phyloP scores from a whole-genome alignment of 2,888 invertebrate genomes.

The Agonopterix alstromeriana region DNA sequence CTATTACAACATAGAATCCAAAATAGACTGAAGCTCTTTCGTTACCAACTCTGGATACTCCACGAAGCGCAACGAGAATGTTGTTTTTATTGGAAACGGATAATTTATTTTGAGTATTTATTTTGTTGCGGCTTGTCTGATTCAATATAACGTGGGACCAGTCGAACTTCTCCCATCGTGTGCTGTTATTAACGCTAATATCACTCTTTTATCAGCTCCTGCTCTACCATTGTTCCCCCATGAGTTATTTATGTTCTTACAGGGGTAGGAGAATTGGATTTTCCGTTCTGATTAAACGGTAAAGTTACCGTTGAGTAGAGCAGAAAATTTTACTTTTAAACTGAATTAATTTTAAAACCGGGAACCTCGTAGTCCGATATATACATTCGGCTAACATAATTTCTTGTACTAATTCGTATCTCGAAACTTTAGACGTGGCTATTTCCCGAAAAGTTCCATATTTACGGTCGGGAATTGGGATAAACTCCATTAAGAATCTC shows the following conservation, averaged over 20 bases:
- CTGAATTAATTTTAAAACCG: constrained; percentile 24
- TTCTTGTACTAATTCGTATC: constrained; percentile 7
- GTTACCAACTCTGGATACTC: constrained; percentile 28
- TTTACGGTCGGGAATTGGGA: constrained; percentile 29
- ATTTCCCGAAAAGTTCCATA: constrained; percentile 20
- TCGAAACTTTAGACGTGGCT: constrained; percentile 4
- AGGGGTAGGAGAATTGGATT: constrained; percentile 7
- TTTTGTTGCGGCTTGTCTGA: constrained; percentile 52
- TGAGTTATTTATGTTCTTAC: constrained; percentile 2
- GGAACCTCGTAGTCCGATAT: constrained; percentile 7
- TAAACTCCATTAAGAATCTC: constrained; percentile 44
- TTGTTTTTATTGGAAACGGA: constrained; percentile 71
- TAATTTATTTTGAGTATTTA: constrained; percentile 73
- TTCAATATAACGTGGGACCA: constrained; percentile 61
- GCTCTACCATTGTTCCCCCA: constrained; percentile 2
- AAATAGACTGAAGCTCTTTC: constrained; percentile 12
- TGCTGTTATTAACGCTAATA: constrained; percentile 25
- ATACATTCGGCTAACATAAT: constrained; percentile 7
- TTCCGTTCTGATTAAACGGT: constrained; percentile 16
- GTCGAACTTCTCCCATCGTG: constrained; percentile 24
- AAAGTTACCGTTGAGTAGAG: constrained; percentile 10
- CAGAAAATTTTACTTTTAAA: constrained; percentile 12
- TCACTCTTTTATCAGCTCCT: constrained; percentile 2
- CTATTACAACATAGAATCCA: constrained; percentile 19
- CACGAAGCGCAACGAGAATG: constrained; percentile 47